These are phyloP conservation scores for Drosophila melanosoma DNA, from an alignment of 2,888 invertebrate genomes.

Conservation along the genomic window DNA sequence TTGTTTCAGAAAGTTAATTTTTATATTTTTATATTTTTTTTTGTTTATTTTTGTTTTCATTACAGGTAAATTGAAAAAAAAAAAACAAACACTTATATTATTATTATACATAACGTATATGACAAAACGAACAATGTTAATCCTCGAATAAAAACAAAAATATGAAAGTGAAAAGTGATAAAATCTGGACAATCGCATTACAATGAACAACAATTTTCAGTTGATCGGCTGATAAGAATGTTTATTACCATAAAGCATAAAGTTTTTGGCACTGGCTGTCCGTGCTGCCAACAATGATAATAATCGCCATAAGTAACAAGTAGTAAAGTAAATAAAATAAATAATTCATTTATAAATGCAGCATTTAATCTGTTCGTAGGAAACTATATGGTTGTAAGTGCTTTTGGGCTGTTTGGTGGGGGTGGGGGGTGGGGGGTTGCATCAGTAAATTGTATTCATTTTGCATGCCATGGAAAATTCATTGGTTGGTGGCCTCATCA, in stretches of 20 bases:
- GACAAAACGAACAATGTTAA: conserved; percentile 12
- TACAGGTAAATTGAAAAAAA: neutral
- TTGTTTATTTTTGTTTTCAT: neutral
- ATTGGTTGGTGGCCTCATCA: conserved; percentile 50
- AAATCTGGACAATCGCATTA: conserved; percentile 40
- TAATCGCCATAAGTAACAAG: conserved; percentile 37
- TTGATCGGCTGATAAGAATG: conserved; percentile 47
- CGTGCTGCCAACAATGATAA: conserved; percentile 12
- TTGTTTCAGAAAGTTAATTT: neutral
- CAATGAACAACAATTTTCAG: conserved; percentile 32
- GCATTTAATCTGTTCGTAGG: conserved; percentile 38
- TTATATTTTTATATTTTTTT: no score
- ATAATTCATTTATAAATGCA: conserved; percentile 63
- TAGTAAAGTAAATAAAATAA: conserved; percentile 49
- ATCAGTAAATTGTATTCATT: conserved; percentile 39
- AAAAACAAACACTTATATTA: neutral
- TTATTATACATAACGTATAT: neutral
- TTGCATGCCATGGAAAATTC: conserved; percentile 23
- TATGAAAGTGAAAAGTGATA: conserved; percentile 30
- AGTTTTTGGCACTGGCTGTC: conserved; percentile 22
- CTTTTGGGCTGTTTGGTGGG: neutral
- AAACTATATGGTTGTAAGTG: neutral
- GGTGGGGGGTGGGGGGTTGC: conserved; percentile 2
- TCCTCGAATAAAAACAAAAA: conserved; percentile 16
- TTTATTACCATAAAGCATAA: conserved; percentile 33